Percentiles rank a stretch among this genome's conserved stretches.
Evolutionary conservation across 2,888 invertebrate genomes (phyloP).

Genomic region (Timema podura): DNA sequence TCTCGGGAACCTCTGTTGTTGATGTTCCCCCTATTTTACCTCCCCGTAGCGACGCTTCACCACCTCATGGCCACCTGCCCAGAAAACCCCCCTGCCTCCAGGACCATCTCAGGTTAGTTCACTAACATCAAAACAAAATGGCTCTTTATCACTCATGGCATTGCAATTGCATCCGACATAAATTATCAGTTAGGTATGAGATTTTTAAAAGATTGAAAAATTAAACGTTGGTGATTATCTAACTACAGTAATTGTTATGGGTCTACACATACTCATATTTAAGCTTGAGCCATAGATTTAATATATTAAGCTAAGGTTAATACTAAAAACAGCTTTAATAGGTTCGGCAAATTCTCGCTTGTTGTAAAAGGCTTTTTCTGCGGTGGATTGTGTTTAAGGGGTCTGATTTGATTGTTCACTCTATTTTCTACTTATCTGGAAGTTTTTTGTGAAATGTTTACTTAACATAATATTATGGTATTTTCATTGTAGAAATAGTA

Average conservation of each 20-base stretch:
- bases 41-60: conserved; percentile 27
- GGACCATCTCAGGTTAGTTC: conserved; percentile 59
- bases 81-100: conserved; percentile 69
- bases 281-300: no score
- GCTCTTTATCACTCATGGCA: not conserved
- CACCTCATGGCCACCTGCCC: conserved; percentile 57
- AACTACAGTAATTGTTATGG: not conserved
- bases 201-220: not conserved
- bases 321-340: no score
- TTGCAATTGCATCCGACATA: not conserved
- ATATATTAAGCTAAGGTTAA: no score
- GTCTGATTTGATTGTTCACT: no score
- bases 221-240: not conserved
- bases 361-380: no score
- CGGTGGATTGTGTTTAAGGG: no score
- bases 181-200: not conserved
- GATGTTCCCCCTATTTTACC: conserved; percentile 38
- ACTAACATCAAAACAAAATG: not conserved
- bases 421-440: no score
- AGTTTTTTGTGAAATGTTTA: no score
- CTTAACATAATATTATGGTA: no score
- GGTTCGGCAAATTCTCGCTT: no score
- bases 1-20: not conserved
- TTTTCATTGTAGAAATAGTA: no score
- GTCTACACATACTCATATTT: not conserved